Evolutionary conservation across 2,113 vertebrate genomes (phyloP), one percentile per base, ranked within the genome.

Genomic region (Narcine bancroftii): DNA sequence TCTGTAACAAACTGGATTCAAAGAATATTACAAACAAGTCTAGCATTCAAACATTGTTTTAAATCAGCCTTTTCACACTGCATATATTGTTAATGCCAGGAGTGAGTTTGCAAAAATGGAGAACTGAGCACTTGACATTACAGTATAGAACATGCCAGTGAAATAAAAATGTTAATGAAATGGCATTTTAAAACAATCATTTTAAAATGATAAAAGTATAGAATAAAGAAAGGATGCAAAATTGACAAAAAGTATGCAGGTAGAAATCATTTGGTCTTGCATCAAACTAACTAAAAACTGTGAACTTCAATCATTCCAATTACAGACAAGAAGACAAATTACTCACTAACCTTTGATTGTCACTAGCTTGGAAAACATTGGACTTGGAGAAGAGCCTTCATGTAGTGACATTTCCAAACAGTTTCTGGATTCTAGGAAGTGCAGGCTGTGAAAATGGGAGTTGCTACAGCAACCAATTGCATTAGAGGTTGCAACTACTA

Each of bases 11-110:
- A 89, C 11, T 47, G 39, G 89, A 91, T 91, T 89, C 15, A 69
- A 47, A 47, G 89, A 91, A 45, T 87, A 60, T 87, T 36, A 87
- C 10, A 60, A 6, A 87, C 53, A 36, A 60, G 24, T 63, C 3
- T 21, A n/a, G 56, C 53, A 39, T 63, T 87, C 60, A n/a, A 60
- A 85, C 81, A 85, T 11, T 81, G 77, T 81, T 81, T 85, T 85
- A 85, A 60, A 33, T 56, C 29, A 56, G 36, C 53, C 53, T 60
- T 56, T 15, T 60, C 29, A 17, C 53, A n/a, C 33, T 85, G 13
- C 81, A 63, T 47, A 53, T 53, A 63, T 4, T 50, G 47, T 53
- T 83, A 83, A 83, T 60, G 81, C 13, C 9, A 36, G 56, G 33
- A 85, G 33, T 56, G 7, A 36, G 56, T 60, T n/a, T 60, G 33